Evolutionary conservation across 2,113 vertebrate species (phyloP).

Genomic region (Neolamprologus toae): DNA sequence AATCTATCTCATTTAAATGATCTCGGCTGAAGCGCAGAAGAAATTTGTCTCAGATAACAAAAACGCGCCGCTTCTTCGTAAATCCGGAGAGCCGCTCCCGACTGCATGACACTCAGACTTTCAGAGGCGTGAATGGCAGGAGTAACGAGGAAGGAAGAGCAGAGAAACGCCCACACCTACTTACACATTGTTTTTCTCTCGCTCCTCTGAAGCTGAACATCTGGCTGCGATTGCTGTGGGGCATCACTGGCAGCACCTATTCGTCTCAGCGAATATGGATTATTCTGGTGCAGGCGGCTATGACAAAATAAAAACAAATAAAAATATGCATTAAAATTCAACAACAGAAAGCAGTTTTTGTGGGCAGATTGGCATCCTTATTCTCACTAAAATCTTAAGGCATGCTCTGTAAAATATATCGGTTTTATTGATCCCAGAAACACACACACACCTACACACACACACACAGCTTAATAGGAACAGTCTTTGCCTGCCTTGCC

Average conservation of each 20-base stretch:
- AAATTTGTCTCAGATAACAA: background rate
- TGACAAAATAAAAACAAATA: background rate
- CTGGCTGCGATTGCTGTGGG: slow-evolving; percentile 28
- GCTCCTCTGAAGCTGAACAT: slow-evolving; percentile 26
- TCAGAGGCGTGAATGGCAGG: background rate
- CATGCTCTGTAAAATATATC: background rate
- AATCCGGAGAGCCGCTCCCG: background rate
- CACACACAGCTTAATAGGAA: background rate
- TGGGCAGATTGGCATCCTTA: background rate
- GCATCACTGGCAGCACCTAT: background rate
- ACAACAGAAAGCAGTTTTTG: background rate
- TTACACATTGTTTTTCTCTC: background rate
- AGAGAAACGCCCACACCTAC: slow-evolving; percentile 10
- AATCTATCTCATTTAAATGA: background rate
- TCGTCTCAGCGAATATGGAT: background rate
- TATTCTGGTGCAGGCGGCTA: background rate
- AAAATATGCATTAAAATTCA: background rate
- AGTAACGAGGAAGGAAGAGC: background rate
- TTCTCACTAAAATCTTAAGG: background rate
- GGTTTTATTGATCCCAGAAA: background rate
- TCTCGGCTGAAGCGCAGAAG: background rate
- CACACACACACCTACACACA: fast-evolving
- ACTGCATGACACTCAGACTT: background rate
- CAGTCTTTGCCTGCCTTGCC: background rate
- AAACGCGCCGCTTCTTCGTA: background rate